Evolutionary conservation across 2,888 invertebrate genomes (phyloP).

Genomic region (Apamea sordens): DNA sequence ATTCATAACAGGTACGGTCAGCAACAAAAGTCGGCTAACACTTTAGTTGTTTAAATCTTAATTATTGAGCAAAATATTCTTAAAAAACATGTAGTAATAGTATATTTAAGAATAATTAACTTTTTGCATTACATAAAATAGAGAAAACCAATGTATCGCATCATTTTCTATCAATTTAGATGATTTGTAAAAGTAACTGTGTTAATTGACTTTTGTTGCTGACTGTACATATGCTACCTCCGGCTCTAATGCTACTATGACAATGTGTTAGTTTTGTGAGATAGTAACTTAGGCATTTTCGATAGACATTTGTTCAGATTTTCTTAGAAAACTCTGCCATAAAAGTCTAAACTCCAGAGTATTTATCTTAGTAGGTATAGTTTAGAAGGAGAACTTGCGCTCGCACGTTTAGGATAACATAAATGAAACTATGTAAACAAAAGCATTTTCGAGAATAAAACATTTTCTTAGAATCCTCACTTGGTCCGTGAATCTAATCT

Average conservation of each 20-base stretch:
- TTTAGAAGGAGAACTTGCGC: neutral
- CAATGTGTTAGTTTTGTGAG: neutral
- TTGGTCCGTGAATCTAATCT: neutral
- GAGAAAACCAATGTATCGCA: too few relatives aligned
- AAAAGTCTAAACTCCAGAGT: neutral
- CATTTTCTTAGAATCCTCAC: slow-evolving; percentile 1
- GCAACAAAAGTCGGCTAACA: too few relatives aligned
- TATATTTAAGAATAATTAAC: too few relatives aligned
- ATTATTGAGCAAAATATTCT: too few relatives aligned
- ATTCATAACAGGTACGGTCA: neutral
- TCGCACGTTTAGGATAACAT: neutral
- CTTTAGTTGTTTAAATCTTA: too few relatives aligned
- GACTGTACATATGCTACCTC: neutral
- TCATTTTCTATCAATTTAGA: too few relatives aligned
- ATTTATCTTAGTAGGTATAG: neutral
- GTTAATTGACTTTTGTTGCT: too few relatives aligned
- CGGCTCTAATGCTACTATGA: neutral
- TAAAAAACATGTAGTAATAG: too few relatives aligned
- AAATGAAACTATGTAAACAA: neutral
- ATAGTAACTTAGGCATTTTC: neutral
- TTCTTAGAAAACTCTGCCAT: too few relatives aligned
- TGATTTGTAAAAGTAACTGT: too few relatives aligned
- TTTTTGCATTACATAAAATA: too few relatives aligned
- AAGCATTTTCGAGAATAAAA: neutral
- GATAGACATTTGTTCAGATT: too few relatives aligned